Base-by-base conservation (phyloP, 2,113 vertebrate genomes). In the Kobus ellipsiprymnus region DNA sequence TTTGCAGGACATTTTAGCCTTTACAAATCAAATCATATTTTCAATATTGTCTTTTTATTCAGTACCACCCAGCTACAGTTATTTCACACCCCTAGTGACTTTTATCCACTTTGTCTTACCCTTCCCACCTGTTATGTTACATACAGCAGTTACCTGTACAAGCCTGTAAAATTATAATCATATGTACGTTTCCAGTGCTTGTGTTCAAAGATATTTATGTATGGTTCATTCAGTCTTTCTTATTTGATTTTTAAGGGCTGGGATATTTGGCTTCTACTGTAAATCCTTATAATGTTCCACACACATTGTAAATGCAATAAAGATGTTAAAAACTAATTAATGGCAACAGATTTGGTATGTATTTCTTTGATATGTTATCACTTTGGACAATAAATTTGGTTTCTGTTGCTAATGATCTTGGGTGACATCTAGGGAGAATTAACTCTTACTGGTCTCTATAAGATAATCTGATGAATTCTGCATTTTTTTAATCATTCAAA, bases 221-320 rank as follows among this genome's bases (percentile, higher is more conserved):
- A 96, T 80, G 40, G 16, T 80, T 95, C 67, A 96, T 93, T 91
- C 78, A 77, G 0, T 80, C 82, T 97, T 96, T 97, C 91, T 89
- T 97, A 94, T 87, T 90, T 83, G 12, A 52, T 89, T 97, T 97
- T 80, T 94, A 98, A 98, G 97, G 95, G 97, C 97, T 98, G 97
- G 88, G 93, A 96, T 95, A 96, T 97, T 97, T 97, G 91, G 89
- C 91, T 95, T 97, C 95, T 98, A 96, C 96, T 98, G 98, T 98
- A 97, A 96, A 94, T 97, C 91, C 91, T 96, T 95, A 97, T 82
- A 96, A 97, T 97, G 96, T 88, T 96, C 94, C 87, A 94, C 54
- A 97, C 55, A 82, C 67, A 82, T 93, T 98, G 97, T 98, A 98
- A 98, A 98, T 97, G 97, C 95, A 98, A 98, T 98, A 98, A 98